These are phyloP conservation scores for Orchesella flavescens DNA, from an alignment of 2,888 invertebrate species.

Conservation along the genomic window DNA sequence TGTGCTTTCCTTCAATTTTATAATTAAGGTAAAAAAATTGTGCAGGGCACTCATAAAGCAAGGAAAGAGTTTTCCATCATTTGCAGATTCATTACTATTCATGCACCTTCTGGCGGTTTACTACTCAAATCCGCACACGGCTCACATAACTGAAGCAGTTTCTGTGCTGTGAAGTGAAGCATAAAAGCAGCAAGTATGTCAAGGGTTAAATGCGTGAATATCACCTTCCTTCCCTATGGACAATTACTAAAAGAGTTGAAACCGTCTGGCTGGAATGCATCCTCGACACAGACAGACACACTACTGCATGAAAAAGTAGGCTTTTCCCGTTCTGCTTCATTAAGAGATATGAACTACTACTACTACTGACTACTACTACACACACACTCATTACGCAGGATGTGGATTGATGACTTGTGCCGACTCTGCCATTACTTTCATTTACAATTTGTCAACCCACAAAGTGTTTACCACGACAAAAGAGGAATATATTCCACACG, in stretches of 20 bases:
- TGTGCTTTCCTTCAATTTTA: no score
- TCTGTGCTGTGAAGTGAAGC: neutral
- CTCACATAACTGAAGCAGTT: neutral
- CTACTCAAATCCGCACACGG: neutral
- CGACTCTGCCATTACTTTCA: neutral
- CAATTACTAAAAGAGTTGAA: neutral
- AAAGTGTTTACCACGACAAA: slow-evolving; percentile 2
- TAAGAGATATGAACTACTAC: slow-evolving; percentile 15
- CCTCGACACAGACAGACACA: neutral
- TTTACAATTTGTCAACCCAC: slow-evolving; percentile 45
- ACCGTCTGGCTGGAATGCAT: neutral
- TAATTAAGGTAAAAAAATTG: no score
- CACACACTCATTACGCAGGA: neutral
- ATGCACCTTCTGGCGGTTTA: no score
- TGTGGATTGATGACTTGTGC: neutral
- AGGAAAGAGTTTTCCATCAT: no score
- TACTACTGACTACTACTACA: neutral
- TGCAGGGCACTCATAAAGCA: no score
- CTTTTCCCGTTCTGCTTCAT: slow-evolving; percentile 39
- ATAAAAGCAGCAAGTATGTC: slow-evolving; percentile 1
- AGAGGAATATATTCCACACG: neutral
- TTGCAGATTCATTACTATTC: no score
- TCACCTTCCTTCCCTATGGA: slow-evolving; percentile 19
- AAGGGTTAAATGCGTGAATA: slow-evolving; percentile 18
- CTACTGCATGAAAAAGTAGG: neutral